Percentiles rank a stretch among this genome's conserved stretches.
Evolutionary conservation across 2,888 invertebrate genomes (phyloP).

Genomic region (Calliphora vomitoria): DNA sequence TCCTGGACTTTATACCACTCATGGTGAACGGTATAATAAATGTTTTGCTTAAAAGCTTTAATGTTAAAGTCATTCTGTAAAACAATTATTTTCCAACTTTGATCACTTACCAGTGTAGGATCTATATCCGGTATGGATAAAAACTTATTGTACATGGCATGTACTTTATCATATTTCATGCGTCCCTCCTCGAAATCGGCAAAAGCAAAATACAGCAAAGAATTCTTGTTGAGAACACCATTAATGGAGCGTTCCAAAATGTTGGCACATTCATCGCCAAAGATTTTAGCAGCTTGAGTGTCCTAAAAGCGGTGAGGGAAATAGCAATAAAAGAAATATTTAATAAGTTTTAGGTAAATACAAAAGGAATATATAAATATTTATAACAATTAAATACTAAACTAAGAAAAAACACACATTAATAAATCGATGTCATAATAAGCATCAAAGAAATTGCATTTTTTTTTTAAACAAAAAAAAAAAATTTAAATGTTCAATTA

Average conservation of each 20-base stretch:
- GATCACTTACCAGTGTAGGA: constrained; percentile 92
- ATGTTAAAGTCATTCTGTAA: too few relatives aligned
- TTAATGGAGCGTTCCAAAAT: constrained; percentile 97
- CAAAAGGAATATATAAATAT: constrained; percentile 18
- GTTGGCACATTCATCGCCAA: constrained; percentile 97
- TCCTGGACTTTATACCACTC: too few relatives aligned
- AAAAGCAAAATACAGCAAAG: constrained; percentile 98
- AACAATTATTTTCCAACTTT: neutral
- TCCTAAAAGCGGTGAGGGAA: constrained; percentile 87
- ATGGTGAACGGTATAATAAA: too few relatives aligned
- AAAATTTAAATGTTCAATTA: neutral
- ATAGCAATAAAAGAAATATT: constrained; percentile 18
- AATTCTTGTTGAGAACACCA: constrained; percentile 94
- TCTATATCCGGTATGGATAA: constrained; percentile 95
- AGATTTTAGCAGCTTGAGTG: constrained; percentile 95
- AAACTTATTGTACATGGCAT: constrained; percentile 97
- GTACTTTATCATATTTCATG: constrained; percentile 97
- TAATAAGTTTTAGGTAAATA: neutral
- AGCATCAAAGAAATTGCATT: constrained; percentile 82
- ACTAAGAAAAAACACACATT: constrained; percentile 74
- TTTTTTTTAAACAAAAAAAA: constrained; percentile 27
- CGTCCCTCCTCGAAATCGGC: constrained; percentile 99
- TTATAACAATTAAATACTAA: neutral
- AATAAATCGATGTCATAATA: constrained; percentile 79
- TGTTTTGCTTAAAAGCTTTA: too few relatives aligned